A percentile compares a stretch with the other conserved stretches of the same genome.
Evolutionary conservation across 2,888 invertebrate genomes (phyloP).

Genomic region (Idaea dimidiata): DNA sequence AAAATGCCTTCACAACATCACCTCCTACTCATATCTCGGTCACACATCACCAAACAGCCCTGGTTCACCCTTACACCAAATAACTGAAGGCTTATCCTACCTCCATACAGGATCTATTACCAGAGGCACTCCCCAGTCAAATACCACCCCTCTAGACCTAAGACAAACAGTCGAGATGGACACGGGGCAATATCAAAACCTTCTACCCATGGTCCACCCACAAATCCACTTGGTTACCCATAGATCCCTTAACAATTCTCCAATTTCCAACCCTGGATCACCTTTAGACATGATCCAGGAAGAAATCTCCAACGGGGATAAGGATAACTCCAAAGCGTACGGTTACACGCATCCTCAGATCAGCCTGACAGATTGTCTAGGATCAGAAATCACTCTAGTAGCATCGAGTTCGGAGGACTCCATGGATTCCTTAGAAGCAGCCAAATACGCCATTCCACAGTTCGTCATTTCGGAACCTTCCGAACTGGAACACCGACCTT

Average conservation of each 20-base stretch:
- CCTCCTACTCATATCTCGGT: conserved; percentile 45
- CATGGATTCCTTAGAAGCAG: conserved; percentile 85
- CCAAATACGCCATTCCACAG: conserved; percentile 76
- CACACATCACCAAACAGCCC: conserved; percentile 53
- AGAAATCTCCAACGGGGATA: conserved; percentile 77
- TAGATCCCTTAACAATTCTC: conserved; percentile 81
- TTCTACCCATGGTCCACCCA: conserved; percentile 68
- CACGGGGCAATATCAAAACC: conserved; percentile 56
- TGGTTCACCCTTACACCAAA: conserved; percentile 83
- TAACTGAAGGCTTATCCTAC: conserved; percentile 85
- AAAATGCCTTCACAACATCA: conserved; percentile 54
- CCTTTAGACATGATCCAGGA: conserved; percentile 89
- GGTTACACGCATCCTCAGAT: conserved; percentile 88
- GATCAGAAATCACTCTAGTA: conserved; percentile 90
- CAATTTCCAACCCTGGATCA: conserved; percentile 83
- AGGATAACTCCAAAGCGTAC: conserved; percentile 17
- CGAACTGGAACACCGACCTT: conserved; percentile 85
- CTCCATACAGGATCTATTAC: conserved; percentile 88
- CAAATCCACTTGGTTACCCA: conserved; percentile 72
- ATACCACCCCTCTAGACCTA: conserved; percentile 78
- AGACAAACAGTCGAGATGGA: conserved; percentile 79
- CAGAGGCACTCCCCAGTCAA: conserved; percentile 83
- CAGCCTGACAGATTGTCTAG: conserved; percentile 94
- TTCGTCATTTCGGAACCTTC: conserved; percentile 88
- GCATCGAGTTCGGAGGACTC: conserved; percentile 88